Base-by-base conservation (phyloP, 2,113 vertebrate species). In the Pteruthius melanotis region DNA sequence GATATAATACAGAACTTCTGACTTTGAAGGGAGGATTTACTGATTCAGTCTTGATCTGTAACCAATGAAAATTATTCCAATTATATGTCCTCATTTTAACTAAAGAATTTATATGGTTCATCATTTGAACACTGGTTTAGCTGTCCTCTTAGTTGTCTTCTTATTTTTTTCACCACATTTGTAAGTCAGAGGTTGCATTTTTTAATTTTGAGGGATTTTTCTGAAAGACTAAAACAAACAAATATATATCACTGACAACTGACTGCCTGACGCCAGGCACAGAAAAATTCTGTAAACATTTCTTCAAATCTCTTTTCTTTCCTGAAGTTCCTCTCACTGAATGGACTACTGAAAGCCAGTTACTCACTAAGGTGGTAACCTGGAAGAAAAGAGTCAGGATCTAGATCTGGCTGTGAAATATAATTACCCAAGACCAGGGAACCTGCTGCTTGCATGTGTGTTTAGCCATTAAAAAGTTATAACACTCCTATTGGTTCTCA, bases 391-490 rank as follows among this genome's bases (percentile, higher is more conserved):
- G 44, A 71, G 7, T 11, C 30, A 80, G 23, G 22, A 80, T 70
- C 59, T 89, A 79, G 61, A 66, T 65, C 84, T 94, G 57, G 39
- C 85, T 83, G 59, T 88, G 85, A 91, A 95, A 94, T 90, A 72
- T 88, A 91, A 91, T 95, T 88, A 74, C 44, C 63, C 3, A 1
- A 65, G 59, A 42, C 15, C 30, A 49, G 35, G 75, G 27, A 80
- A 60, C 82, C 87, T 86, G 82, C 70, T 91, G 91, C 33, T 95
- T 95, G 63, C 87, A 66, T 53, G 57, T 88, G 77, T 87, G 70
- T 63, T 88, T 59, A 69, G 28, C 63, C 50, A 88, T 94, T 94
- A 93, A 91, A 90, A 90, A 79, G 82, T 80, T 70, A 86, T 91
- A 91, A 69, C 1, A 1, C 14, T 89, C 28, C 23, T 28, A n/a